A percentile compares a stretch with the other conserved stretches of the same genome.
phyloP scores from a whole-genome alignment of 2,797 vertebrate genomes.

The Poeciliopsis paucimaculata region DNA sequence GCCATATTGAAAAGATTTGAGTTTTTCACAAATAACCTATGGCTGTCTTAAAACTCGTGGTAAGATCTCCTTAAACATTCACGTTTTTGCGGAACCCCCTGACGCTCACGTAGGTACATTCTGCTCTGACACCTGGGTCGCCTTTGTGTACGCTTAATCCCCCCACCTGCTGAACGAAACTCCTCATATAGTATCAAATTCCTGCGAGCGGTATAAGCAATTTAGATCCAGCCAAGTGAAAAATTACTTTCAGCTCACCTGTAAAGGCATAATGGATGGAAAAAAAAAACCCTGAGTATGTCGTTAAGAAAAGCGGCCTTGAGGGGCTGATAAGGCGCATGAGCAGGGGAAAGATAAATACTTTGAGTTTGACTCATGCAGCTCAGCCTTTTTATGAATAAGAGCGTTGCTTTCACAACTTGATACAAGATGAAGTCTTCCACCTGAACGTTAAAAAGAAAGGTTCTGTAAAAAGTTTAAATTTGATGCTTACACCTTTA shows the following conservation, averaged over 20 bases:
- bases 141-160: slow-evolving; percentile 34
- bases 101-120: slow-evolving; percentile 15
- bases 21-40: slow-evolving; percentile 14
- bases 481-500: slow-evolving; percentile 12
- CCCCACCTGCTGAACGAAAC: slow-evolving; percentile 48
- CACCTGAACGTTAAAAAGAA: slow-evolving; percentile 32
- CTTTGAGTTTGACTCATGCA: slow-evolving; percentile 18
- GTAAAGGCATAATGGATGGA: slow-evolving; percentile 31
- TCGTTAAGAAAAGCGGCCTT: slow-evolving; percentile 35
- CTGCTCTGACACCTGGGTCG: slow-evolving; percentile 22
- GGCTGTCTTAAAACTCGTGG: neutral
- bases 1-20: slow-evolving; percentile 4
- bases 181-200: slow-evolving; percentile 49
- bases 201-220: slow-evolving; percentile 23
- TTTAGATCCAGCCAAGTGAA: slow-evolving; percentile 53
- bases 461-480: slow-evolving; percentile 13
- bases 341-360: slow-evolving; percentile 36
- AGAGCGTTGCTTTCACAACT: slow-evolving; percentile 31
- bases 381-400: slow-evolving; percentile 29
- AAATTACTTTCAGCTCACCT: slow-evolving; percentile 57
- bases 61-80: neutral
- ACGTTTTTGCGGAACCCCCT: neutral
- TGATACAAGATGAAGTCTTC: slow-evolving; percentile 18
- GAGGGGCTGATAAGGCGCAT: slow-evolving; percentile 23
- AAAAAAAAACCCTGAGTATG: neutral